Evolutionary conservation across 1,140 invertebrate genomes (phyloP).

Genomic region (Vollenhovia emeryi): DNA sequence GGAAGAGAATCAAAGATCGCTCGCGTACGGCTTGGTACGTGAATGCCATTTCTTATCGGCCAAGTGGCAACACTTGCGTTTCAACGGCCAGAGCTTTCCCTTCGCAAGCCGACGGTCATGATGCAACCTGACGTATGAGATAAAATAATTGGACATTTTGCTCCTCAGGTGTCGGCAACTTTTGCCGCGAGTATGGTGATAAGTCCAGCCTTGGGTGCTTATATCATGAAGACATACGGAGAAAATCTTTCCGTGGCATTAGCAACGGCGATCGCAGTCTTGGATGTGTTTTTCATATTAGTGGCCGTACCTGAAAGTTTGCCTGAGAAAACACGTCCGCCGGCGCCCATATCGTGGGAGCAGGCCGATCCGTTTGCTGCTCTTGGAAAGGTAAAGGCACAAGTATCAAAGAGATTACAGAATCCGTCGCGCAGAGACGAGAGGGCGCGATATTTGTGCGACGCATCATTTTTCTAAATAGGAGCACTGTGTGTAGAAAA

Average conservation of each 20-base stretch:
- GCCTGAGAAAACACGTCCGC: conserved; percentile 95
- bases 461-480: conserved; percentile 5
- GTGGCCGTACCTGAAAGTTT: conserved; percentile 99
- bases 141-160: background rate
- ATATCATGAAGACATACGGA: conserved; percentile 95
- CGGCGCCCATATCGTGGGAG: conserved; percentile 96
- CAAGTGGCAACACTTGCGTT: background rate
- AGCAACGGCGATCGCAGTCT: conserved; percentile 96
- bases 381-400: conserved; percentile 86
- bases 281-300: conserved; percentile 99
- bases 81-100: background rate
- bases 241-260: conserved; percentile 98
- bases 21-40: conserved; percentile 97
- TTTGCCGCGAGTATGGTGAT: conserved; percentile 99
- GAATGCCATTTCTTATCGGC: conserved; percentile 70
- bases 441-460: background rate
- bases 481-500: background rate
- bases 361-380: conserved; percentile 98
- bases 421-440: background rate
- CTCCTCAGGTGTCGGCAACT: conserved; percentile 94
- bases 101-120: background rate
- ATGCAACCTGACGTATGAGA: background rate
- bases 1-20: conserved; percentile 97
- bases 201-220: conserved; percentile 98
- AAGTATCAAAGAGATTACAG: background rate